Conservation (phyloP, 1,140 invertebrate genomes). For the Proctacanthus coquilletti region DNA sequence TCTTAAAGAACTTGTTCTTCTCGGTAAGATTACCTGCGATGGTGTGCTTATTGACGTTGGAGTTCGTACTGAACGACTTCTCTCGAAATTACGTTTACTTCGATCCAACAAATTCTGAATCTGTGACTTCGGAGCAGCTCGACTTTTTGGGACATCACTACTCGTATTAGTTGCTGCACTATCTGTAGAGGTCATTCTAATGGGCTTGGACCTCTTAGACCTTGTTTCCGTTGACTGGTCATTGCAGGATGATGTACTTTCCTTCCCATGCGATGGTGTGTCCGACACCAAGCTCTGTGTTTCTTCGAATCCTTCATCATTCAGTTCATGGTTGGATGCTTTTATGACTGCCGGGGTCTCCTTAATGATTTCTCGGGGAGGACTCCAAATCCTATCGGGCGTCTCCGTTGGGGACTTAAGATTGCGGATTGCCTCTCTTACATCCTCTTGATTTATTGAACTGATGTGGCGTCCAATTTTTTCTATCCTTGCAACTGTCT, state of each 20-base stretch:
- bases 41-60: conserved; percentile 8
- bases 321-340: conserved; percentile 46
- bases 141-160: conserved; percentile 6
- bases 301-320: conserved; percentile 83
- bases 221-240: conserved; percentile 43
- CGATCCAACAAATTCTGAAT: conserved; percentile 4
- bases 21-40: conserved; percentile 9
- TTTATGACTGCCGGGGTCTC: conserved; percentile 20
- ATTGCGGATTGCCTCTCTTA: conserved; percentile 42
- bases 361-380: conserved; percentile 18
- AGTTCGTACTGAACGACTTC: conserved; percentile 11
- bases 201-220: conserved; percentile 14
- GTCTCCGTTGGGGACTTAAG: conserved; percentile 40
- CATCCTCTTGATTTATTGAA: conserved; percentile 45
- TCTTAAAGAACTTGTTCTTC: conserved; percentile 26
- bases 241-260: conserved; percentile 49
- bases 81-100: conserved; percentile 9
- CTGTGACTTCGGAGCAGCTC: conserved; percentile 2
- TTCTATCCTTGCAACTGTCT: conserved; percentile 31
- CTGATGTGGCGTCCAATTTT: conserved; percentile 32
- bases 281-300: conserved; percentile 73
- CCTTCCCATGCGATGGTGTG: conserved; percentile 55
- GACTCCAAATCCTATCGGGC: conserved; percentile 37
- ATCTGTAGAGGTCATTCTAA: conserved; percentile 7
- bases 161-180: conserved; percentile 13